Conservation (phyloP, 2,888 invertebrate species). For the Acronicta aceris region DNA sequence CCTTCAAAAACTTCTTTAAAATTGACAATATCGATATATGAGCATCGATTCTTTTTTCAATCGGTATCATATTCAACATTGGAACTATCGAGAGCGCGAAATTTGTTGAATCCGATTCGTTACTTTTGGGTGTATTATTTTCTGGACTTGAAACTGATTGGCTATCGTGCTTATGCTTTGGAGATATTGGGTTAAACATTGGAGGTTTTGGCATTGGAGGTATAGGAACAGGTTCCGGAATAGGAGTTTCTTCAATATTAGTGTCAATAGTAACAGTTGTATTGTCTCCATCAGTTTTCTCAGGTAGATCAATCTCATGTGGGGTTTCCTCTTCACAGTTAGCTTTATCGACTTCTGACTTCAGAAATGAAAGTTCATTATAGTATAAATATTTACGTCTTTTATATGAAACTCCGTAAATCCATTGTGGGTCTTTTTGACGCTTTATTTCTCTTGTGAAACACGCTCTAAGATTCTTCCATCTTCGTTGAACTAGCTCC, state of each 20-base stretch:
- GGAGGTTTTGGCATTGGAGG: no score
- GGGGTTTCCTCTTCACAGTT: neutral
- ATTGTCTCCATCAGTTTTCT: neutral
- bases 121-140: neutral
- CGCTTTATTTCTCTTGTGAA: conserved; percentile 24
- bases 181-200: no score
- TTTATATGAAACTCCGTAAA: conserved; percentile 27
- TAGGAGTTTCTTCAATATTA: conserved; percentile 8
- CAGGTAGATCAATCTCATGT: conserved; percentile 21
- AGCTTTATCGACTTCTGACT: conserved; percentile 1
- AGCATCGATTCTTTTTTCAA: conserved; percentile 22
- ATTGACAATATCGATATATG: conserved; percentile 27
- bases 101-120: conserved; percentile 28
- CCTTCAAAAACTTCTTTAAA: conserved; percentile 14
- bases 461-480: conserved; percentile 33
- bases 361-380: conserved; percentile 16
- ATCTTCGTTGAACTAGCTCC: conserved; percentile 9
- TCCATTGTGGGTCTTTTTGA: conserved; percentile 34
- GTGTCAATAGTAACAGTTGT: conserved; percentile 15
- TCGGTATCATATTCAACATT: conserved; percentile 27
- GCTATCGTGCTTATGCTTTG: neutral
- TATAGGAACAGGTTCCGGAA: neutral
- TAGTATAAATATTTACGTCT: conserved; percentile 31
- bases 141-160: neutral
- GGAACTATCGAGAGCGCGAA: conserved; percentile 34